Evolutionary conservation across 2,113 vertebrate species (phyloP), one percentile per base, ranked within the genome.

Genomic region (Anoura caudifer): DNA sequence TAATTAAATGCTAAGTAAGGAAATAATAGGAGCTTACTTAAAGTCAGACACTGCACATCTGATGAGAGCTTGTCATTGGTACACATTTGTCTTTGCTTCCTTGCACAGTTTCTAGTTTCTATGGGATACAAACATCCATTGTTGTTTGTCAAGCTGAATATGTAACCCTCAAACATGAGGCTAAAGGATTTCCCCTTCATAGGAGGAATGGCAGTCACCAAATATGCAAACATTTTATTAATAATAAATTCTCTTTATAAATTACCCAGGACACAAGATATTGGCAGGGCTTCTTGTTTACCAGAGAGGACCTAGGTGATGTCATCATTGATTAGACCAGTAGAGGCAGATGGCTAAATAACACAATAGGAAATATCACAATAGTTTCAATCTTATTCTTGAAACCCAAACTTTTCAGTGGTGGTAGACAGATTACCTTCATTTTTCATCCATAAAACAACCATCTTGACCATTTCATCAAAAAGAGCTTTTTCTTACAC

Each of bases 371-470:
- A 98, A 98, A 98, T 98, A 99, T 99, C 98, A 99, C 99, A 99
- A 98, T 98, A 98, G 97, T 98, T 99, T 99, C 98, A 99, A 98
- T 98, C 98, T 99, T 98, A 97, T 98, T 98, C 98, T 98, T 99
- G 98, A 99, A 99, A 98, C 94, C 91, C 91, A 98, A 98, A 98
- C 98, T 98, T 98, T 99, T 98, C 98, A 97, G 96, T 98, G 98
- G 97, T 97, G 84, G 96, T 92, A 98, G 98, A 98, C 99, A 99
- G 99, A 99, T 99, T 99, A 98, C 98, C 98, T 99, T 98, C 98
- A 99, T 99, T 99, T 99, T 99, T 99, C 99, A 99, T 98, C 98
- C 98, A 97, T 90, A 98, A 98, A 98, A 98, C 96, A 97, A 95
- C 97, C 96, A 98, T 99, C 99, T 98, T 98, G 98, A 98, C 95